These are phyloP conservation scores for Cynaeus angustus DNA, from an alignment of 2,888 invertebrate genomes.

Conservation along the genomic window DNA sequence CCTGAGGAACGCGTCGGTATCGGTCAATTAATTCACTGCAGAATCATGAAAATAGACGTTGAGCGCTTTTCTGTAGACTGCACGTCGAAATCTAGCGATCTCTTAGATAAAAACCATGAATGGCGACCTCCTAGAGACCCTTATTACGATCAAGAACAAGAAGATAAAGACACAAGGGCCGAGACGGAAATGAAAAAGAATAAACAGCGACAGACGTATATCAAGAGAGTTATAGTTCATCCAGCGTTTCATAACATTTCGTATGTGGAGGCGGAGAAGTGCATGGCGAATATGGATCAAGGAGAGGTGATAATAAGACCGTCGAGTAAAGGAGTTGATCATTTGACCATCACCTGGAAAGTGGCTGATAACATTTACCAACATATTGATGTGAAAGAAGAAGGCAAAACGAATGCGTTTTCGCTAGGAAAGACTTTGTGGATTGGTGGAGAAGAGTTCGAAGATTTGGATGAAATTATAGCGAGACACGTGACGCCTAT, in stretches of 20 bases:
- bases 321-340: conserved; percentile 96
- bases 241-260: conserved; percentile 98
- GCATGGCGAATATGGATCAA: conserved; percentile 94
- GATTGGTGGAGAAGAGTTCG: conserved; percentile 95
- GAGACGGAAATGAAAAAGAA: conserved; percentile 89
- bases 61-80: conserved; percentile 95
- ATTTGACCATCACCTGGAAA: conserved; percentile 99
- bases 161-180: conserved; percentile 85
- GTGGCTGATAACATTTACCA: conserved; percentile 95
- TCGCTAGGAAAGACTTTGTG: conserved; percentile 91
- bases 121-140: conserved; percentile 92
- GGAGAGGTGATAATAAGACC: conserved; percentile 98
- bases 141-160: conserved; percentile 91
- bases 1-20: conserved; percentile 93
- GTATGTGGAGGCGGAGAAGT: conserved; percentile 91
- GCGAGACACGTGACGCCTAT: conserved; percentile 97
- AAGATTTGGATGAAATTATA: conserved; percentile 99
- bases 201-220: conserved; percentile 89
- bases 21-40: conserved; percentile 88
- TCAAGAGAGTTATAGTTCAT: conserved; percentile 97
- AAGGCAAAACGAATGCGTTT: conserved; percentile 97
- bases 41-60: conserved; percentile 96
- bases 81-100: conserved; percentile 93
- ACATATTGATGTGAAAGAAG: conserved; percentile 96
- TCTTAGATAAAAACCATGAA: conserved; percentile 91